Evolutionary conservation across 37 sponge, comb jelly and placozoan genomes (phyloP).

Genomic region (Eunapius fragilis): DNA sequence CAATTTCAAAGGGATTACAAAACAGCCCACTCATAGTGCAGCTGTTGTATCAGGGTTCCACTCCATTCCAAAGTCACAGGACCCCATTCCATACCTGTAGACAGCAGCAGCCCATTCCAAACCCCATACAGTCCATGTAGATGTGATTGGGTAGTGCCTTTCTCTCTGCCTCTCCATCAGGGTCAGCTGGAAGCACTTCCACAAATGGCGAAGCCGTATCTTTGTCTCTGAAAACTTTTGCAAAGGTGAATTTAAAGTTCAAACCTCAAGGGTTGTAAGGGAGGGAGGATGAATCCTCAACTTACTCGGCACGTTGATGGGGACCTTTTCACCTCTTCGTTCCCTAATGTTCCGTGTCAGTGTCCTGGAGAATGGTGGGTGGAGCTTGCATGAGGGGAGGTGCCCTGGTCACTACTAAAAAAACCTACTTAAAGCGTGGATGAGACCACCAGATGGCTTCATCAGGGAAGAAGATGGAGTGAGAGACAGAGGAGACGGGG

Average conservation of each 20-base stretch:
- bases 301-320: conserved; percentile 91
- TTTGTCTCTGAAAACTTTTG: conserved; percentile 62
- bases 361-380: conserved; percentile 39
- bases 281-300: neutral
- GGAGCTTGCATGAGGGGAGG: neutral
- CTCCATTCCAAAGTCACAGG: neutral
- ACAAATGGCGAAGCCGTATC: conserved; percentile 75
- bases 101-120: conserved; percentile 97
- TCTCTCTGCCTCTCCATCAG: conserved; percentile 45
- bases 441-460: conserved; percentile 84
- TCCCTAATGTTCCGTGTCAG: conserved; percentile 87
- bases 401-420: neutral
- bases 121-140: conserved; percentile 97
- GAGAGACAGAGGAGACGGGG: conserved; percentile 46
- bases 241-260: neutral
- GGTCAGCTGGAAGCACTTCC: conserved; percentile 62
- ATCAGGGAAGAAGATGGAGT: conserved; percentile 92
- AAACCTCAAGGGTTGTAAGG: neutral
- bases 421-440: conserved; percentile 79
- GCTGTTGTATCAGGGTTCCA: too few species aligned
- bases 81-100: conserved; percentile 66
- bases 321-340: conserved; percentile 85
- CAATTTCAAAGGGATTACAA: too few species aligned
- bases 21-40: too few species aligned
- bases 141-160: conserved; percentile 89